A percentile compares a stretch with the other conserved stretches of the same genome.
phyloP scores from a whole-genome alignment of 2,113 vertebrate species.

The Panurus biarmicus region DNA sequence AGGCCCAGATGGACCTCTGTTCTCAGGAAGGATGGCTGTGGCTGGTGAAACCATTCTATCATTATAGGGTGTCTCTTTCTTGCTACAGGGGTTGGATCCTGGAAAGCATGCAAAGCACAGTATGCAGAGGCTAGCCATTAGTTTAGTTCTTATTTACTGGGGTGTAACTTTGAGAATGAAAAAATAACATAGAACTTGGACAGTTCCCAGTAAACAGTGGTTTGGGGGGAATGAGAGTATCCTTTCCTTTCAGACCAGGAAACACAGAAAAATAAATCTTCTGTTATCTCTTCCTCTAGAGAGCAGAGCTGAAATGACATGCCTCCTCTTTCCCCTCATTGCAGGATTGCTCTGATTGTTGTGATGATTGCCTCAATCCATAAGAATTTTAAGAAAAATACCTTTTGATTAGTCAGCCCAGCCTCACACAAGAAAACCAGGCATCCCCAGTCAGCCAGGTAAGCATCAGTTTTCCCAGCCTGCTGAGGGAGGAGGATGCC shows the following conservation, averaged over 20 bases:
- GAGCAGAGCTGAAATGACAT: neutral
- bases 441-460: neutral
- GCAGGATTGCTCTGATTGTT: neutral
- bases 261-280: neutral
- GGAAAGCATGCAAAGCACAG: neutral
- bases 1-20: neutral
- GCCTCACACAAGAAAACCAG: neutral
- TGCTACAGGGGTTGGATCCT: neutral
- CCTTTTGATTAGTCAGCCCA: neutral
- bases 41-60: neutral
- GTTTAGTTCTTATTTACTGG: neutral
- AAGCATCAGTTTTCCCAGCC: neutral
- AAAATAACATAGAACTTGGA: neutral
- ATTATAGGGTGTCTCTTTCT: neutral
- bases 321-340: neutral
- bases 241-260: neutral
- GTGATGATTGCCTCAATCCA: slow-evolving; percentile 1
- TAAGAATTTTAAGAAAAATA: slow-evolving; percentile 18
- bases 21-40: neutral
- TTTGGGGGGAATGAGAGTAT: neutral
- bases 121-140: neutral
- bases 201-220: neutral
- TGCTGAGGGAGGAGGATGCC: neutral
- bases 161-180: neutral
- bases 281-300: neutral